phyloP scores from a whole-genome alignment of 2,113 vertebrate species.

The Myiagra hebetior region DNA sequence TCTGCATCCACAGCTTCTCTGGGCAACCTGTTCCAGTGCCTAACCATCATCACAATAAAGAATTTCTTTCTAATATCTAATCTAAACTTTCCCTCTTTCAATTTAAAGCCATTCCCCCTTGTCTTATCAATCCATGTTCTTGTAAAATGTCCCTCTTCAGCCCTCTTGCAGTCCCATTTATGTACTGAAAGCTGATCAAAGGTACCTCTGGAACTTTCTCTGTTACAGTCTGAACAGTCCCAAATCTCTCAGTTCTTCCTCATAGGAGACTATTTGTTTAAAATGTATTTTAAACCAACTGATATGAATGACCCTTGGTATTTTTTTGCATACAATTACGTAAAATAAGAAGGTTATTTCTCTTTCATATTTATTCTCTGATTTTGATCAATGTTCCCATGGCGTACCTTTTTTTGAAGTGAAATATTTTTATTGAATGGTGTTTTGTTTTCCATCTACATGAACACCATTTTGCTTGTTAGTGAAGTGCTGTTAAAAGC shows the following conservation, averaged over 20 bases:
- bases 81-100: background rate
- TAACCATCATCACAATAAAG: background rate
- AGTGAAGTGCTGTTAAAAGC: background rate
- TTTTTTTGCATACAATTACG: background rate
- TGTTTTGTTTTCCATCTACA: background rate
- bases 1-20: background rate
- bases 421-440: background rate
- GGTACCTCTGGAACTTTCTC: background rate
- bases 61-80: background rate
- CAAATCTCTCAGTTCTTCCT: background rate
- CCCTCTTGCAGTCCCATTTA: background rate
- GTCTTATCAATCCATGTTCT: background rate
- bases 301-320: background rate
- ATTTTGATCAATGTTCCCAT: background rate
- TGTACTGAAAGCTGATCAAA: background rate
- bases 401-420: background rate
- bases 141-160: background rate
- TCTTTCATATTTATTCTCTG: background rate
- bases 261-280: background rate
- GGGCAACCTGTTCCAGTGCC: background rate
- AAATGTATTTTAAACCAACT: background rate
- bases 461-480: background rate
- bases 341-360: background rate
- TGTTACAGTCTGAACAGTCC: background rate
- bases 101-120: background rate